Evolutionary conservation across 2,888 invertebrate genomes (phyloP).

Genomic region (Tetragnatha montana): DNA sequence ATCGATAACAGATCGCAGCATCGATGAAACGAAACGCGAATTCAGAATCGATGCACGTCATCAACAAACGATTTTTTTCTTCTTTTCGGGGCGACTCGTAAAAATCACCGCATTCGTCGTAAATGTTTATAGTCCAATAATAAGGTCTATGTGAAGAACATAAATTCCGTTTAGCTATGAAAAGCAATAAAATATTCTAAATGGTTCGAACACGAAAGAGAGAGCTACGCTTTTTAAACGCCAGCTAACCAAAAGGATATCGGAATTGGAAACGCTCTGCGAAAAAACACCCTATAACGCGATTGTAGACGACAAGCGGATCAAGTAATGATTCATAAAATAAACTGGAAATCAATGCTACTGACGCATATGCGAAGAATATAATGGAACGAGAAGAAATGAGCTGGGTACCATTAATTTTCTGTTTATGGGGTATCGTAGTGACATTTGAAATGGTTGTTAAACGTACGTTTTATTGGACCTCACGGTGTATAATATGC

Average conservation of each 20-base stretch:
- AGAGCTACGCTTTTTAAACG: conserved; percentile 24
- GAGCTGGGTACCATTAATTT: conserved; percentile 27
- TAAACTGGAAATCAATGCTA: conserved; percentile 42
- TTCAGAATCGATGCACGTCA: conserved; percentile 48
- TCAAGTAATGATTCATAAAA: conserved; percentile 48
- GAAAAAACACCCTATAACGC: conserved; percentile 29
- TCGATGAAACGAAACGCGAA: conserved; percentile 5
- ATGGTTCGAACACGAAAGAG: conserved; percentile 20
- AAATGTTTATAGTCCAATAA: conserved; percentile 51
- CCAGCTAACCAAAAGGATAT: conserved; percentile 11
- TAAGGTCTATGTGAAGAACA: conserved; percentile 20
- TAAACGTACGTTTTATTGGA: neutral
- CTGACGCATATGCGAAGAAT: conserved; percentile 2
- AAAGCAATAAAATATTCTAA: conserved; percentile 56
- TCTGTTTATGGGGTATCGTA: neutral
- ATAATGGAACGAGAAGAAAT: neutral
- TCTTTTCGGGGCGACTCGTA: conserved; percentile 40
- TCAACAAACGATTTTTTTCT: conserved; percentile 39
- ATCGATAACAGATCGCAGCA: conserved; percentile 38
- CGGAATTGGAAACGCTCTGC: conserved; percentile 30
- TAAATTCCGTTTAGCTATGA: conserved; percentile 48
- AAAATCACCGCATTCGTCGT: conserved; percentile 50
- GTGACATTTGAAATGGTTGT: neutral
- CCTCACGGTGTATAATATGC: neutral
- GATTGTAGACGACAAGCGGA: conserved; percentile 20